Percentiles rank a stretch among this genome's conserved stretches.
Evolutionary conservation across 1,140 invertebrate species (phyloP).

Genomic region (Maconellicoccus hirsutus): DNA sequence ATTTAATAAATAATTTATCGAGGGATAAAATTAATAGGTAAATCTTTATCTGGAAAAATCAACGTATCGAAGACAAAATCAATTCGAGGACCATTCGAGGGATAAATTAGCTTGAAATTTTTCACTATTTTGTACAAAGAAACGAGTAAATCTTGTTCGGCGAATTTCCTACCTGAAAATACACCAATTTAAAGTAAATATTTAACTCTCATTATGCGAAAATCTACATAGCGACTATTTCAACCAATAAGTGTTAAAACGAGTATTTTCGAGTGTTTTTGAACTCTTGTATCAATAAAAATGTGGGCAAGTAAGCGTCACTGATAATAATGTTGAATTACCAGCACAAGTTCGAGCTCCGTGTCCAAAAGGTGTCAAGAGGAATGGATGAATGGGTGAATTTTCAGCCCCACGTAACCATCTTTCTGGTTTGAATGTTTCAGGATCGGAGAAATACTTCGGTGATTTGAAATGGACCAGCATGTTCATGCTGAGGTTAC

Average conservation of each 20-base stretch:
- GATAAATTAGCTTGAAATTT: slow-evolving; percentile 34
- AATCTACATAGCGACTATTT: too few species aligned
- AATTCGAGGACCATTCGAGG: slow-evolving; percentile 26
- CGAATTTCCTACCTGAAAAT: slow-evolving; percentile 39
- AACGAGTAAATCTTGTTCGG: slow-evolving; percentile 39
- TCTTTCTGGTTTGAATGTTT: slow-evolving; percentile 39
- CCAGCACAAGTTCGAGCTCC: slow-evolving; percentile 35
- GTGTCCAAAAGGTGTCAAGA: slow-evolving; percentile 45
- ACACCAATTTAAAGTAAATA: too few species aligned
- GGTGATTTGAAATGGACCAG: slow-evolving; percentile 36
- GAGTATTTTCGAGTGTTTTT: too few species aligned
- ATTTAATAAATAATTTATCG: background rate
- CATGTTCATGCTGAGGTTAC: slow-evolving; percentile 41
- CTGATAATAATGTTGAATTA: slow-evolving; percentile 23
- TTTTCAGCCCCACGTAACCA: slow-evolving; percentile 31
- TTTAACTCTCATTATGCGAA: too few species aligned
- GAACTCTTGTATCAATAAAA: too few species aligned
- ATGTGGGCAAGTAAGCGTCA: too few species aligned
- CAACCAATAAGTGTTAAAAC: too few species aligned
- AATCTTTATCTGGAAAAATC: slow-evolving; percentile 34
- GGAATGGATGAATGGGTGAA: slow-evolving; percentile 36
- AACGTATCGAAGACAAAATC: slow-evolving; percentile 32
- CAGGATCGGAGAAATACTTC: slow-evolving; percentile 38
- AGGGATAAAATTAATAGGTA: slow-evolving; percentile 32
- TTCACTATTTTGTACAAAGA: slow-evolving; percentile 37